Evolutionary conservation across 2,888 invertebrate species (phyloP).

Genomic region (Aphidius colemani): DNA sequence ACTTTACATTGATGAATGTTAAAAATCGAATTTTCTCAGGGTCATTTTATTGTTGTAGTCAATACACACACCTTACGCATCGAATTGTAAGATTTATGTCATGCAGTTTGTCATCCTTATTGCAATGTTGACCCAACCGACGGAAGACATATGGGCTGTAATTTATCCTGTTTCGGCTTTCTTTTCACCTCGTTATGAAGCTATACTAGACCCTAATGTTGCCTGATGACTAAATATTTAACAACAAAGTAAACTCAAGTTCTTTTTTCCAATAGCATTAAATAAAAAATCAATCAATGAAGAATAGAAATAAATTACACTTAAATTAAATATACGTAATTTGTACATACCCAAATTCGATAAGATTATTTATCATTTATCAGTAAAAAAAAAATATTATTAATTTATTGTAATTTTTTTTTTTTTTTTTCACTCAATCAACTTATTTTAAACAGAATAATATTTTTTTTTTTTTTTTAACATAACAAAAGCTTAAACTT

Average conservation of each 20-base stretch:
- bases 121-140: conserved; percentile 27
- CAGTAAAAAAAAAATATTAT: neutral
- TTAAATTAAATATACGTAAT: too few relatives aligned
- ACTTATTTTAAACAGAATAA: too few relatives aligned
- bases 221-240: conserved; percentile 2
- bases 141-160: conserved; percentile 54
- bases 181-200: conserved; percentile 47
- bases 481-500: too few relatives aligned
- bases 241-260: neutral
- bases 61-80: conserved; percentile 41
- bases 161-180: conserved; percentile 50
- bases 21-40: conserved; percentile 27
- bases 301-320: too few relatives aligned
- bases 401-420: neutral
- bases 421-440: neutral
- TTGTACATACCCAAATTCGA: too few relatives aligned
- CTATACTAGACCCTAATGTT: conserved; percentile 1
- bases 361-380: too few relatives aligned
- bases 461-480: too few relatives aligned
- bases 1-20: conserved; percentile 28
- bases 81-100: conserved; percentile 43
- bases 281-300: too few relatives aligned
- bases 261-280: too few relatives aligned
- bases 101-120: conserved; percentile 29
- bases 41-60: conserved; percentile 38